Base-by-base conservation (phyloP, 1,140 invertebrate genomes). In the Chrysopa pallens region DNA sequence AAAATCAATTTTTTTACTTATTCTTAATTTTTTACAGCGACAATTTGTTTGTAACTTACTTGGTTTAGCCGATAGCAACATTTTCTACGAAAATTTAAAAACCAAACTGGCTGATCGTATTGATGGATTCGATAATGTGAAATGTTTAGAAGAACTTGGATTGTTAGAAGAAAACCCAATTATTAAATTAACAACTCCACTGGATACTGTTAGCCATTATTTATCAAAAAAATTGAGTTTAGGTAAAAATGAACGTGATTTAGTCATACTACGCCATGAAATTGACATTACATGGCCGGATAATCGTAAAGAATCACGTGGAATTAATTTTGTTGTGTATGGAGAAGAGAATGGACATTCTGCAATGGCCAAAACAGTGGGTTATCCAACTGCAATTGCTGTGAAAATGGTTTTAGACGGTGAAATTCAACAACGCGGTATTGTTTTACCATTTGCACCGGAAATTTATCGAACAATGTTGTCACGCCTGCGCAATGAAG, bases 311-410 rank as follows among this genome's bases (percentile, higher is more conserved):
- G 93, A 98, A 67, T 60, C 73, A 14, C 74, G 87, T 41, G 82
- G 88, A 31, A 87, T 98, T 39, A 92, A 89, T 55, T 74, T 99
- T 60, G 88, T 97, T 1, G 78, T 83, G 28, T 96, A 98, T 52
- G 95, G 95, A 0, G 83, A 94, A 39, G 60, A 65, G 0, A 66
- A 73, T 45, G 83, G 86, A 11, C 86, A 88, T 56, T 95, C 92
- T 0, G 96, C 95, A 6, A 98, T 99, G 96, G 89, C 94, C 1
- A 80, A 87, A 53, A 95, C 91, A 12, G 96, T 99, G 6, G 94
- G 95, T 5, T 83, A 93, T 54, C 94, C 95, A 0, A 79, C 88
- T 6, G 95, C 89, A 6, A 97, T 99, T 52, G 89, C 93, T 6
- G 78, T 88, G 0, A 92, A 95, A 63, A 98, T 99, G 95, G 74